These are phyloP conservation scores for Kryphioiulus occultus DNA, from an alignment of 2,888 invertebrate genomes.

Conservation along the genomic window DNA sequence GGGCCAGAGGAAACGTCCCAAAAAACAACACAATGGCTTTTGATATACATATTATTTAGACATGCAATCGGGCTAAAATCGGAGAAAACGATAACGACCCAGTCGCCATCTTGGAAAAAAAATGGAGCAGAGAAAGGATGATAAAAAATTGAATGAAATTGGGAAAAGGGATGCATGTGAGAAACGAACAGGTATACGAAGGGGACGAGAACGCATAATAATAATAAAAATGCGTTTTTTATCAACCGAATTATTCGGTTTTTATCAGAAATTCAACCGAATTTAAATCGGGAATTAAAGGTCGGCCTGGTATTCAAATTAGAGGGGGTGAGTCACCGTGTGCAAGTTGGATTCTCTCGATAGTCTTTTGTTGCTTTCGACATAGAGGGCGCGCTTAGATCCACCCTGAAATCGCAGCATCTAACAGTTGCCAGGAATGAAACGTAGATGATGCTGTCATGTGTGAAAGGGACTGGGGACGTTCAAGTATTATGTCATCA, in stretches of 20 bases:
- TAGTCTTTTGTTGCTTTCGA: too few relatives aligned
- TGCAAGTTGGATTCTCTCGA: too few relatives aligned
- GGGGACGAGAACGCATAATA: not conserved
- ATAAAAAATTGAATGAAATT: not conserved
- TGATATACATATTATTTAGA: conserved; percentile 9
- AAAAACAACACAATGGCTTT: not conserved
- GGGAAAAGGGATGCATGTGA: not conserved
- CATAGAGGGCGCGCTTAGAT: too few relatives aligned
- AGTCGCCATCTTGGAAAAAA: not conserved
- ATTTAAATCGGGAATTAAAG: conserved; percentile 16
- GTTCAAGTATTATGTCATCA: too few relatives aligned
- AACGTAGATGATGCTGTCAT: too few relatives aligned
- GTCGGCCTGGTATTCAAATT: not conserved
- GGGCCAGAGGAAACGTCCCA: not conserved
- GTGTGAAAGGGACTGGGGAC: too few relatives aligned
- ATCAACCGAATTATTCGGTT: not conserved
- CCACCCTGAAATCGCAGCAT: too few relatives aligned
- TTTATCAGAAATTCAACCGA: not conserved
- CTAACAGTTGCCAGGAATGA: too few relatives aligned
- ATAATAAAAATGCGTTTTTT: not conserved
- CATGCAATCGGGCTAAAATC: not conserved
- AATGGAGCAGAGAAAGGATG: not conserved
- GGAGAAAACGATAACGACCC: not conserved
- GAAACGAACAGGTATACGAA: not conserved
- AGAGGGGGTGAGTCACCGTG: not conserved